These are phyloP conservation scores for Aptenodytes forsteri DNA, from an alignment of 2,113 vertebrate species.

Conservation along the genomic window DNA sequence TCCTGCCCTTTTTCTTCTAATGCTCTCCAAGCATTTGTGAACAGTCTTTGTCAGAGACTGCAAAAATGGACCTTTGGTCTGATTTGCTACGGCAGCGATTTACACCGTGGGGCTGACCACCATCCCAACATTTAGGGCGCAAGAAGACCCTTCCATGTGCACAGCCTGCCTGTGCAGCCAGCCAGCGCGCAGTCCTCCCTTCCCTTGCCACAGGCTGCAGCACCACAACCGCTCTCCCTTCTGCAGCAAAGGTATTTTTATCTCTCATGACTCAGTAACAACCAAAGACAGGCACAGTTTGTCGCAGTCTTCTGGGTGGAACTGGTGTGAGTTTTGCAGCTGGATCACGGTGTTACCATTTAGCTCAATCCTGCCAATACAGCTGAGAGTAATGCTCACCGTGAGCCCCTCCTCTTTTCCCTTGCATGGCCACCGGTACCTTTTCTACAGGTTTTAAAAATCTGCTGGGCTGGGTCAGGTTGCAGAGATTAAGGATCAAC, in stretches of 20 bases:
- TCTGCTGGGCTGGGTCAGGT: neutral
- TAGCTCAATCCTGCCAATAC: neutral
- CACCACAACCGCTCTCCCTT: neutral
- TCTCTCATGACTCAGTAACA: conserved; percentile 53
- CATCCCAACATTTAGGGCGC: rapidly evolving
- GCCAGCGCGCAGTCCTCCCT: neutral
- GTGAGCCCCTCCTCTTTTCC: neutral
- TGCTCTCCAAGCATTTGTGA: neutral
- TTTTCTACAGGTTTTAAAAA: neutral
- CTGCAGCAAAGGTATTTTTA: conserved; percentile 58
- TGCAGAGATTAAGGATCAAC: neutral
- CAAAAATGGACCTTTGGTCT: neutral
- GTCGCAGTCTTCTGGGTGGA: conserved; percentile 24
- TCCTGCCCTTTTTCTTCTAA: neutral
- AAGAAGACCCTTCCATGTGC: neutral
- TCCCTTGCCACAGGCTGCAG: neutral
- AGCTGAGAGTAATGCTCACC: neutral
- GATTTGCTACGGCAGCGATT: neutral
- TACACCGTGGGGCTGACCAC: rapidly evolving
- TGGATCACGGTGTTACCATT: neutral
- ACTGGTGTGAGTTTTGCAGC: conserved; percentile 1
- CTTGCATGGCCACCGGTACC: neutral
- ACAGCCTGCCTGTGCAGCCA: neutral
- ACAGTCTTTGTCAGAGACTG: neutral
- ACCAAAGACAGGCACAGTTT: conserved; percentile 4